Evolutionary conservation across 2,113 vertebrate genomes (phyloP).

Genomic region (Fukomys damarensis): DNA sequence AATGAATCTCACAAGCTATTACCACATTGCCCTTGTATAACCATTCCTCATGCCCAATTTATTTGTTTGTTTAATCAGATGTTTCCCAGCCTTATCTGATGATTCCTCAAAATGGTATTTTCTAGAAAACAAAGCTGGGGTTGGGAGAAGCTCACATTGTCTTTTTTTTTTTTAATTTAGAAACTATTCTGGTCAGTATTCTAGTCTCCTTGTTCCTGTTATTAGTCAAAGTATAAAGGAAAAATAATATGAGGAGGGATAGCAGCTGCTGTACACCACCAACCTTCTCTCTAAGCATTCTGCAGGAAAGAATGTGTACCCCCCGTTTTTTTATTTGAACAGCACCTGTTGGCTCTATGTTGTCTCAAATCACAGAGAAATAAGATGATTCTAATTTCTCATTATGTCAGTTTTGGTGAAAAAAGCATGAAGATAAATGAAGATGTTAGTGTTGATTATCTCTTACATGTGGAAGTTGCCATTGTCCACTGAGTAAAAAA

Average conservation of each 20-base stretch:
- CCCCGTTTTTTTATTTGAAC: constrained; percentile 29
- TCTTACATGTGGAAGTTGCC: constrained; percentile 57
- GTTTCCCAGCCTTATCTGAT: background rate
- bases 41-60: background rate
- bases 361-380: background rate
- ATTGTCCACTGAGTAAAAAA: constrained; percentile 57
- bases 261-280: background rate
- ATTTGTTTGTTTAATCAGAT: constrained; percentile 31
- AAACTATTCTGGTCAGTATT: constrained; percentile 9
- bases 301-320: background rate
- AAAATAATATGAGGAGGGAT: background rate
- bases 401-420: background rate
- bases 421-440: constrained; percentile 6
- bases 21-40: background rate
- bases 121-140: background rate
- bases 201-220: background rate
- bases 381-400: background rate
- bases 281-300: background rate
- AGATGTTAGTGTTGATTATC: background rate
- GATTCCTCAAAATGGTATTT: background rate
- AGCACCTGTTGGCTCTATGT: background rate
- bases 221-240: background rate
- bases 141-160: background rate
- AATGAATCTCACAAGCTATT: background rate
- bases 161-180: background rate